These are phyloP conservation scores for Micromussa lordhowensis DNA, from an alignment of 92 coral and sea anemone species.

Conservation along the genomic window DNA sequence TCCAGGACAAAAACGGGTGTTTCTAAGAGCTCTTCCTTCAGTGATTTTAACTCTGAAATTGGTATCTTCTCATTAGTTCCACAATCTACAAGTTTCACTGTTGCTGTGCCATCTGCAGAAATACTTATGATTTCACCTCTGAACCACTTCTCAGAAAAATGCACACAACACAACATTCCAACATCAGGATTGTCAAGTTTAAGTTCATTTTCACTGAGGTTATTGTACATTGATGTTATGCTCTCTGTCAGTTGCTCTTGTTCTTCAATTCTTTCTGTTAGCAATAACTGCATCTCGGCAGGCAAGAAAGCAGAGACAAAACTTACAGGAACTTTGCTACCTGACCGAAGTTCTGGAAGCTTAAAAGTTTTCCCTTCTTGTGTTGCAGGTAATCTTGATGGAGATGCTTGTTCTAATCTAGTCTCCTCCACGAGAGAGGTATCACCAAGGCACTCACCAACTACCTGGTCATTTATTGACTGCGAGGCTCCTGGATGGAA, in stretches of 20 bases:
- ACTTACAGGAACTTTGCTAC: conserved; percentile 28
- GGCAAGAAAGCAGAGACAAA: conserved; percentile 42
- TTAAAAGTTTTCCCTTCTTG: conserved; percentile 18
- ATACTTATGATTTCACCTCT: conserved; percentile 72
- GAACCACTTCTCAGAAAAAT: conserved; percentile 80
- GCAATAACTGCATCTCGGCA: conserved; percentile 18
- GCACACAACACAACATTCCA: conserved; percentile 78
- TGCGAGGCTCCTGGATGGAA: conserved; percentile 58
- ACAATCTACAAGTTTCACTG: conserved; percentile 85
- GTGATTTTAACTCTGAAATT: conserved; percentile 48
- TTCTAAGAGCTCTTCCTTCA: conserved; percentile 63
- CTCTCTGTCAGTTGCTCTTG: conserved; percentile 1
- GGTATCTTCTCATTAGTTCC: conserved; percentile 76
- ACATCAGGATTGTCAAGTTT: conserved; percentile 64
- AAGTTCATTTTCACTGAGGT: conserved; percentile 60
- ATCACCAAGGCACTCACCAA: conserved; percentile 40
- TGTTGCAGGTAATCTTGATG: background rate
- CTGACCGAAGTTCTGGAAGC: conserved; percentile 21
- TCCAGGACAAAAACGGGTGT: conserved; percentile 77
- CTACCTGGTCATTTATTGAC: conserved; percentile 31
- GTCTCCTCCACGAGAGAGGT: conserved; percentile 32
- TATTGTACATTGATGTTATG: conserved; percentile 53
- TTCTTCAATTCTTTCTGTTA: conserved; percentile 43
- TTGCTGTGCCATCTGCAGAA: conserved; percentile 58
- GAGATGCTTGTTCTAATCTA: conserved; percentile 11